Evolutionary conservation across 2,797 vertebrate genomes (phyloP).

Genomic region (Pseudochirops cupreus): DNA sequence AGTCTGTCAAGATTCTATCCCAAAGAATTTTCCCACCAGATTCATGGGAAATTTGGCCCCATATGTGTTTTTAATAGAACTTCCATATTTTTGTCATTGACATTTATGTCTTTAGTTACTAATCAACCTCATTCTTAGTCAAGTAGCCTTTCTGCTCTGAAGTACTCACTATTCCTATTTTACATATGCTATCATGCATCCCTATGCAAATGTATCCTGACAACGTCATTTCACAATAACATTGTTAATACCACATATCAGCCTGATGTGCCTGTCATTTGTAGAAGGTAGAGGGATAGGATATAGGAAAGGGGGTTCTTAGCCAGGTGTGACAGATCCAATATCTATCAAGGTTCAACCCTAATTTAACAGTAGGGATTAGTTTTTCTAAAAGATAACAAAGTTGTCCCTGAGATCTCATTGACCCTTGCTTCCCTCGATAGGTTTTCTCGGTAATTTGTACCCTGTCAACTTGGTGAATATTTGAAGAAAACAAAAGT

Average conservation of each 20-base stretch:
- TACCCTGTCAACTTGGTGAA: neutral
- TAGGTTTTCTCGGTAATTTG: neutral
- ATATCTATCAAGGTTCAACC: neutral
- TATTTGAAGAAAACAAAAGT: neutral
- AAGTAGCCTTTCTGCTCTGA: neutral
- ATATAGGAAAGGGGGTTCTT: neutral
- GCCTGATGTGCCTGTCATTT: neutral
- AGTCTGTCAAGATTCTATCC: neutral
- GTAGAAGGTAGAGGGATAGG: neutral
- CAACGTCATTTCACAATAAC: neutral
- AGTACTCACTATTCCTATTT: neutral
- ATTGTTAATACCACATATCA: neutral
- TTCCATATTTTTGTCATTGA: neutral
- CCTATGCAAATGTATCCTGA: neutral
- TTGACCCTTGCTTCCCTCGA: neutral
- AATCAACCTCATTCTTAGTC: neutral
- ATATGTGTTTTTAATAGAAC: neutral
- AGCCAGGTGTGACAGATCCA: neutral
- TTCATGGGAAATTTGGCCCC: neutral
- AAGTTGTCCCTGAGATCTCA: neutral
- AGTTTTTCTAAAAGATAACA: neutral
- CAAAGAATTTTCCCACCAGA: neutral
- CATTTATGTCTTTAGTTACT: neutral
- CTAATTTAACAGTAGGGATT: too few species aligned
- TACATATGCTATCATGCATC: neutral